Conservation (phyloP, 2,888 invertebrate species). For the Sarcophaga caerulescens region DNA sequence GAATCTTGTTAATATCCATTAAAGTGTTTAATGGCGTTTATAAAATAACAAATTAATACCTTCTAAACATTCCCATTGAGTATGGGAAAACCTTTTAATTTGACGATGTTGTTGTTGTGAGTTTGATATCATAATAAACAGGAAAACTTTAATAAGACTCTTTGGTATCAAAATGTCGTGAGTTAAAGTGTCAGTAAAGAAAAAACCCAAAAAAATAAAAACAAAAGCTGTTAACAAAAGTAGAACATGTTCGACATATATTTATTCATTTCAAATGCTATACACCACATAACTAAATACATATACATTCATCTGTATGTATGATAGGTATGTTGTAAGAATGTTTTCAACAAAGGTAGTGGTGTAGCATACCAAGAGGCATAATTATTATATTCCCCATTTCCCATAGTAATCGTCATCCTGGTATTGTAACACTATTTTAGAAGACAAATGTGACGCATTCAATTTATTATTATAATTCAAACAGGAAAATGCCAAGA, state of each 20-base stretch:
- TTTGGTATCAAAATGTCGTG: slow-evolving; percentile 70
- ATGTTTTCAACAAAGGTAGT: not conserved
- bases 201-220: slow-evolving; percentile 5
- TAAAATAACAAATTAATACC: no score
- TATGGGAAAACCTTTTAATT: no score
- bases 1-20: no score
- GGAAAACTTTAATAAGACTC: slow-evolving; percentile 5
- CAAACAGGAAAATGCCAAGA: slow-evolving; percentile 54
- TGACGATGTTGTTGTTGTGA: no score
- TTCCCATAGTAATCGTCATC: not conserved
- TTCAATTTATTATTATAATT: slow-evolving; percentile 66
- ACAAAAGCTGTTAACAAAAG: slow-evolving; percentile 5
- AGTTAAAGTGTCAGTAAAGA: slow-evolving; percentile 42
- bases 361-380: not conserved
- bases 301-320: not conserved
- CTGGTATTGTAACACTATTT: slow-evolving; percentile 45
- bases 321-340: not conserved
- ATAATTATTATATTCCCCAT: slow-evolving; percentile 29
- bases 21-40: no score
- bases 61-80: no score
- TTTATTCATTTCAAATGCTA: slow-evolving; percentile 31
- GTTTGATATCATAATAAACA: slow-evolving; percentile 13
- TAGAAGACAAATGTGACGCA: slow-evolving; percentile 62
- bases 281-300: no score
- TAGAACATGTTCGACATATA: slow-evolving; percentile 32